Conservation (phyloP, 2,888 invertebrate species). For the Drosophila sordidapex region DNA sequence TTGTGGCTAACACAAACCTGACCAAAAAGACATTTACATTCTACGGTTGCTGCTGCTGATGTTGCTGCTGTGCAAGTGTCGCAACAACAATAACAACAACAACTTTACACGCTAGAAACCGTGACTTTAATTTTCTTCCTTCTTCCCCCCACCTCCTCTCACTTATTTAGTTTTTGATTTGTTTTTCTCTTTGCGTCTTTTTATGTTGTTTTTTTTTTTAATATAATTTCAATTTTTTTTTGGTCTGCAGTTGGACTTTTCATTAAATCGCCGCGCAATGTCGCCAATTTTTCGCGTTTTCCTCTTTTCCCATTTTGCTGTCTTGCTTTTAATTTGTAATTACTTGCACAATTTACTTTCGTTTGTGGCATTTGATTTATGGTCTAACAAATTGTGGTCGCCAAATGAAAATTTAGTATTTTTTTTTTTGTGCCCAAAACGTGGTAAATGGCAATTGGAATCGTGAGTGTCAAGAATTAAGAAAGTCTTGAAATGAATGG, state of each 20-base stretch:
- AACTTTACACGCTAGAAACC: slow-evolving; percentile 81
- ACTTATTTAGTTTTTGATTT: slow-evolving; percentile 62
- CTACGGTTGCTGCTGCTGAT: slow-evolving; percentile 60
- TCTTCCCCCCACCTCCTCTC: slow-evolving; percentile 23
- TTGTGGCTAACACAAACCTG: slow-evolving; percentile 73
- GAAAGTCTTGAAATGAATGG: slow-evolving; percentile 34
- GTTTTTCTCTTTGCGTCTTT: slow-evolving; percentile 39
- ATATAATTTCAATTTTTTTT: slow-evolving; percentile 74
- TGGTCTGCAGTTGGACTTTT: slow-evolving; percentile 64
- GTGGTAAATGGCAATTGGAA: slow-evolving; percentile 68
- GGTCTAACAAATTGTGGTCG: slow-evolving; percentile 56
- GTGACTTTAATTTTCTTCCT: slow-evolving; percentile 81
- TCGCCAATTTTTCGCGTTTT: slow-evolving; percentile 59
- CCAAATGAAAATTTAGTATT: slow-evolving; percentile 43
- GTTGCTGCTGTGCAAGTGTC: slow-evolving; percentile 65
- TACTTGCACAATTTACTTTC: slow-evolving; percentile 73
- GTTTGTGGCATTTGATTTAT: slow-evolving; percentile 75
- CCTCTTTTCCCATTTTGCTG: slow-evolving; percentile 6
- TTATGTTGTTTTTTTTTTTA: slow-evolving; percentile 40
- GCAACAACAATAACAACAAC: slow-evolving; percentile 61
- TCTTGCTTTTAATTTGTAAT: slow-evolving; percentile 73
- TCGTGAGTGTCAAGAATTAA: slow-evolving; percentile 66
- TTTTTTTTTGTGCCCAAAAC: slow-evolving; percentile 38
- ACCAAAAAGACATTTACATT: slow-evolving; percentile 79
- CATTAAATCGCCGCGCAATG: slow-evolving; percentile 72